phyloP scores from a whole-genome alignment of 2,113 vertebrate genomes.

The Crotalus helleri region DNA sequence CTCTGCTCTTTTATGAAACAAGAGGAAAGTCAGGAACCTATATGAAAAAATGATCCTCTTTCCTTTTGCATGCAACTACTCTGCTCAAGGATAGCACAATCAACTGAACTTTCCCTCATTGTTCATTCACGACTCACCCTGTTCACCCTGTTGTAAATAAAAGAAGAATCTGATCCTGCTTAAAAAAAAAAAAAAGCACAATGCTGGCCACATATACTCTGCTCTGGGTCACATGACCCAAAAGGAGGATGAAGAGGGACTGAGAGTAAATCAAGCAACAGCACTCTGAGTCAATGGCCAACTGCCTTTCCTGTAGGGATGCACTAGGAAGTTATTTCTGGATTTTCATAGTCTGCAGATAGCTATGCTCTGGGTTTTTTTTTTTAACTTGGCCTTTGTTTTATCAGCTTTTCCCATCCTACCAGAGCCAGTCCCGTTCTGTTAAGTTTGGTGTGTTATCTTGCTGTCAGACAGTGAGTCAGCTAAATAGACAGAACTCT shows the following conservation, averaged over 20 bases:
- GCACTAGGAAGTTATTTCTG: not conserved
- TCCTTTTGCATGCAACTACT: not conserved
- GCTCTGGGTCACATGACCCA: not conserved
- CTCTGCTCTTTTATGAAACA: not conserved
- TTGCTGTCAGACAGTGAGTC: not conserved
- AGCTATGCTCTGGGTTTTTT: not conserved
- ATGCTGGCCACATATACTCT: not conserved
- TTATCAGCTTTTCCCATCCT: not conserved
- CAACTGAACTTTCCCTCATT: not conserved
- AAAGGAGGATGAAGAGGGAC: not conserved
- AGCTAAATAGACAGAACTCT: not conserved
- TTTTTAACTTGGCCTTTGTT: not conserved
- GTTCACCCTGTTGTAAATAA: not conserved
- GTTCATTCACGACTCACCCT: not conserved
- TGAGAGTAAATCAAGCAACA: not conserved
- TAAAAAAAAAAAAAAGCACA: slow-evolving; percentile 12
- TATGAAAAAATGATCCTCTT: not conserved
- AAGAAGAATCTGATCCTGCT: slow-evolving; percentile 20
- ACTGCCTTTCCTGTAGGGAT: not conserved
- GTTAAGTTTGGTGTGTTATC: not conserved
- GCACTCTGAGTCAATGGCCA: not conserved
- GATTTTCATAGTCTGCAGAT: not conserved
- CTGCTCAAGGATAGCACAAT: not conserved
- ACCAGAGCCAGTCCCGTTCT: not conserved
- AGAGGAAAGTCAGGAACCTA: not conserved